These are phyloP conservation scores for Serinus canaria DNA, from an alignment of 2,113 vertebrate genomes.

Conservation along the genomic window DNA sequence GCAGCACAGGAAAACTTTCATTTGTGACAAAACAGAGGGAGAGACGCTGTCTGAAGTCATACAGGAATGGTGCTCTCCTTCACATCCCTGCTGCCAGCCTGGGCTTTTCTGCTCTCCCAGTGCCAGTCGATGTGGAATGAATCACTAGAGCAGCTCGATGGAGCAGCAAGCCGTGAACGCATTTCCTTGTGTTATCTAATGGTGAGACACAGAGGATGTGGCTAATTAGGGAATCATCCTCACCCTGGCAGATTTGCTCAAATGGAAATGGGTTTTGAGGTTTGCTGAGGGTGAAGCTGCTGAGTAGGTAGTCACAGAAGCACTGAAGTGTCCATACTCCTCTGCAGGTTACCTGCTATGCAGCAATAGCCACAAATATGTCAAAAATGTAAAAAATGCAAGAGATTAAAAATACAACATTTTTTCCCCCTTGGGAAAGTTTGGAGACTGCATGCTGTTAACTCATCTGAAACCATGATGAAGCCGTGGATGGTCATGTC, in stretches of 20 bases:
- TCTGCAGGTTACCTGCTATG: slow-evolving; percentile 11
- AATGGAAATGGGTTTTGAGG: background rate
- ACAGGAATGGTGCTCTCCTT: background rate
- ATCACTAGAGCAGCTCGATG: slow-evolving; percentile 14
- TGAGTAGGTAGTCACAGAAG: background rate
- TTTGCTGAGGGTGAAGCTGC: background rate
- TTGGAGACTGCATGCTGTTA: background rate
- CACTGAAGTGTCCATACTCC: background rate
- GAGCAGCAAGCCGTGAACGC: slow-evolving; percentile 7
- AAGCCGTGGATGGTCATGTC: background rate
- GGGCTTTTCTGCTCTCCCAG: background rate
- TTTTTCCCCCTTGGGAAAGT: background rate
- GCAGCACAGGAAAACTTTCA: background rate
- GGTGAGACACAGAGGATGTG: slow-evolving; percentile 17
- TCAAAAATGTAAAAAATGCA: background rate
- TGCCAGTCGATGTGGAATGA: background rate
- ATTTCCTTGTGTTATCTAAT: slow-evolving; percentile 30
- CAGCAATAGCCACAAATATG: slow-evolving; percentile 4
- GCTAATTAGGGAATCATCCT: slow-evolving; percentile 32
- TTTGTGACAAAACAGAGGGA: background rate
- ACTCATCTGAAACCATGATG: background rate
- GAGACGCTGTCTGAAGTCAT: background rate
- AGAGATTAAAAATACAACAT: background rate
- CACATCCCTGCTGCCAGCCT: background rate
- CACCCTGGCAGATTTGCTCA: background rate